A percentile compares a stretch with the other conserved stretches of the same genome.
Evolutionary conservation across 2,797 vertebrate genomes (phyloP).

Genomic region (Cossypha polioptera): DNA sequence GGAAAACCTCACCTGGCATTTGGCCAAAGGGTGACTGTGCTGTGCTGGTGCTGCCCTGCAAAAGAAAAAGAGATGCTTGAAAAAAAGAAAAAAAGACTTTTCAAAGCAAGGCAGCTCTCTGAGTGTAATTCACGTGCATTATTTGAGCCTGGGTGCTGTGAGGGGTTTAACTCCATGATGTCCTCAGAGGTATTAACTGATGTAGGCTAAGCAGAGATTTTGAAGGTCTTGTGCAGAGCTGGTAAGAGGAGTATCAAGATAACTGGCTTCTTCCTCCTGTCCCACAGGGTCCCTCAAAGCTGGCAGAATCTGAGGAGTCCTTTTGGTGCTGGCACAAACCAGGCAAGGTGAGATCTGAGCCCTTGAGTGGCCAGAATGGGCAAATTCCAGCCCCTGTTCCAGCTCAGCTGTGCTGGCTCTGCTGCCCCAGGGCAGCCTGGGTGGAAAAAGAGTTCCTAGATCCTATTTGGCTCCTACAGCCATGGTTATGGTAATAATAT

Average conservation of each 20-base stretch:
- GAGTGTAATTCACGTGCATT: neutral
- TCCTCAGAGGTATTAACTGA: neutral
- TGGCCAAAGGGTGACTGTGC: constrained; percentile 81
- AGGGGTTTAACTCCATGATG: neutral
- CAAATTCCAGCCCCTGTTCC: accelerated
- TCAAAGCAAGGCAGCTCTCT: neutral
- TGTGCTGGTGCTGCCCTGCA: constrained; percentile 77
- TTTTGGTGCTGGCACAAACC: neutral
- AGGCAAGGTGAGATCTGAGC: neutral
- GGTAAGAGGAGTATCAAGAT: neutral
- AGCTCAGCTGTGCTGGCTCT: neutral
- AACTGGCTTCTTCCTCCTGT: neutral
- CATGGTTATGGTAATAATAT: accelerated
- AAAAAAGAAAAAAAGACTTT: neutral
- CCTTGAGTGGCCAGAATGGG: neutral
- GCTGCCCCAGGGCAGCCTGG: neutral
- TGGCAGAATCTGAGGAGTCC: neutral
- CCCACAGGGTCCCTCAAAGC: neutral
- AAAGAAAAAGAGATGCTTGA: neutral
- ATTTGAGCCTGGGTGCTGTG: neutral
- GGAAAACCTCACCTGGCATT: constrained; percentile 83
- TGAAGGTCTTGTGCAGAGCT: neutral
- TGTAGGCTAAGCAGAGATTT: constrained; percentile 34
- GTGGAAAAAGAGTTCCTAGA: neutral
- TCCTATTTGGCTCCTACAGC: neutral